Evolutionary conservation across 2,797 vertebrate genomes (phyloP).

Genomic region (Percopsis omiscomaycus): DNA sequence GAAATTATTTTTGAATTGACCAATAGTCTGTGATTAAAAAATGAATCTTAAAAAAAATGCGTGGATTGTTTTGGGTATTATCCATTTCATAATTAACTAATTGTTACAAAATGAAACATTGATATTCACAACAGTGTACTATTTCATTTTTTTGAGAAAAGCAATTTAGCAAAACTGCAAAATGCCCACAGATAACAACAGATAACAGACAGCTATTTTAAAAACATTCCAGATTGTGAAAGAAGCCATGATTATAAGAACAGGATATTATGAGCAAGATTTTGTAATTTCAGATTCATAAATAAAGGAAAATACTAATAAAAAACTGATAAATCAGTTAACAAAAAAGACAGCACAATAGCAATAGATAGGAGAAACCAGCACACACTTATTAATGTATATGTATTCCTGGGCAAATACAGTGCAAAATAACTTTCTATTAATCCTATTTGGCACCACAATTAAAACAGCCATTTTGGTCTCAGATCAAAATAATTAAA

Average conservation of each 20-base stretch:
- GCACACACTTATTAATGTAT: no score
- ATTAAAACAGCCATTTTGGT: not conserved
- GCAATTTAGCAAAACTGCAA: not conserved
- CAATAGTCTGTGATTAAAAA: constrained; percentile 51
- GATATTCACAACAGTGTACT: not conserved
- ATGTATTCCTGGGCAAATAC: not conserved
- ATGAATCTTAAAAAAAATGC: constrained; percentile 17
- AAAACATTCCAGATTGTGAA: not conserved
- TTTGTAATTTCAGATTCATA: no score
- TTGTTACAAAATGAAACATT: not conserved
- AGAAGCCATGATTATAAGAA: no score
- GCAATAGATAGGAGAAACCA: no score
- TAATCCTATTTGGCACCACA: not conserved
- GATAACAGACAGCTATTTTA: not conserved
- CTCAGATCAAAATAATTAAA: not conserved
- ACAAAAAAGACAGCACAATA: no score
- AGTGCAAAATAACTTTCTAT: not conserved
- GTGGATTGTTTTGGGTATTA: no score
- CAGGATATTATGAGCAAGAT: no score
- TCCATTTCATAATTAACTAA: constrained; percentile 11
- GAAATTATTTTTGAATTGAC: constrained; percentile 27
- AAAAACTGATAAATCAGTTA: no score
- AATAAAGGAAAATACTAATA: no score
- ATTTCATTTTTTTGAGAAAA: not conserved
- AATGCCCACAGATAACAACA: not conserved